phyloP scores from a whole-genome alignment of 2,888 invertebrate genomes.

The Leptopterna dolabrata region DNA sequence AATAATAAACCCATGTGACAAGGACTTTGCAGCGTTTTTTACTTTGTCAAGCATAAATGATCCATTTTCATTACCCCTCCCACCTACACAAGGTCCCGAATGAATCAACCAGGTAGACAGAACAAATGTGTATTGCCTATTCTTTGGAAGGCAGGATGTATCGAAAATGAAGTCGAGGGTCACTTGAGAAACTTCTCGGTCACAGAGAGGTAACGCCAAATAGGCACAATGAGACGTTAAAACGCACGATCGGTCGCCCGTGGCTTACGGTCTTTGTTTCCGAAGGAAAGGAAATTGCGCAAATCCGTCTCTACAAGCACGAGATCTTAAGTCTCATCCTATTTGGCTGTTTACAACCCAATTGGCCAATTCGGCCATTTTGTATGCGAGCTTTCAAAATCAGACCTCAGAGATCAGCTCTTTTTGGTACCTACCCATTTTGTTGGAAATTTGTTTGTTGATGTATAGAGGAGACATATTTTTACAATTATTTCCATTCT shows the following conservation, averaged over 20 bases:
- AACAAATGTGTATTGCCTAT: no score
- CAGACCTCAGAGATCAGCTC: no score
- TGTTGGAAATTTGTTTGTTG: no score
- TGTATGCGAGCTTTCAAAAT: not conserved
- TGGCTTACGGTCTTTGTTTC: constrained; percentile 22
- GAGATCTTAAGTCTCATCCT: not conserved
- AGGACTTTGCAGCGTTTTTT: no score
- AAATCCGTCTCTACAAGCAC: not conserved
- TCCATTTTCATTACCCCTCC: no score
- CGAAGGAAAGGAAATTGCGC: not conserved
- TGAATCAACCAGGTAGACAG: no score
- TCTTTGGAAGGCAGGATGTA: not conserved
- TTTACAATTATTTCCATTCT: no score
- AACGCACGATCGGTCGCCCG: constrained; percentile 10
- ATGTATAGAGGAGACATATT: no score
- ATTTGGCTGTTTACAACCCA: not conserved
- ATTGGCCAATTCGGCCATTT: not conserved
- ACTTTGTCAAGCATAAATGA: no score
- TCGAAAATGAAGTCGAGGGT: not conserved
- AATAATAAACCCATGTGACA: no score
- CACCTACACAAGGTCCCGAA: no score
- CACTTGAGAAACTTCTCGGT: not conserved
- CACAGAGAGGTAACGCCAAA: not conserved
- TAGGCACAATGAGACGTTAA: constrained; percentile 33
- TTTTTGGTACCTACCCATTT: no score